Evolutionary conservation across 2,113 vertebrate species (phyloP), one percentile per base, ranked within the genome.

Genomic region (Daphoenositta chrysoptera): DNA sequence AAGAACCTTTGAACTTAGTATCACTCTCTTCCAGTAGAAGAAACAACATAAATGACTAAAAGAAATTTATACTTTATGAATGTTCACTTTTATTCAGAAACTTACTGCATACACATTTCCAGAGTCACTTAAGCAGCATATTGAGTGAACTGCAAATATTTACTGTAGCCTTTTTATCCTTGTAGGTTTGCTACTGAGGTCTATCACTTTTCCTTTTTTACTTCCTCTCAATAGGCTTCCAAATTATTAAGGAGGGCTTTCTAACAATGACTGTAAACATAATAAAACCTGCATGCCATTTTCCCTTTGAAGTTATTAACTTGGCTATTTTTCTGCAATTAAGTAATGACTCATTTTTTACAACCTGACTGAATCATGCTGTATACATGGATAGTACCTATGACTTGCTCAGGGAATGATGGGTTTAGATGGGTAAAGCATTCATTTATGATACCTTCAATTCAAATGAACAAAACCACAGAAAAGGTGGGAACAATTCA

Each of bases 31-130:
- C 42, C 72, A 57, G 24, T 4, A 58, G 30, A 88, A 73, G 16
- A 93, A 91, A 80, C 37, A 72, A 65, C 13, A 60, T 12, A 82
- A 79, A 77, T 10, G 2, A 88, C 44, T 40, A 21, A 35, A 84
- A 69, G 63, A 60, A 76, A 57, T 37, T 17, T 42, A 20, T 63
- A 56, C 11, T 63, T 94, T 42, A 93, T 48, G 83, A 87, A 68
- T 60, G 72, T 71, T 87, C 13, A 42, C 21, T 93, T 96, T 95
- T 92, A 96, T 96, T 96, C 37, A 77, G 75, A 92, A 86, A 35
- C 7, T 11, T 42, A 71, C 12, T 90, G 47, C 51, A 73, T 93
- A 92, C 6, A 77, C 71, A 92, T 70, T 94, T 93, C 89, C 44
- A 85, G 28, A 83, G 72, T 92, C 58, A 63, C 64, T 81, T 81